Evolutionary conservation across 2,888 invertebrate genomes (phyloP).

Genomic region (Crepidodera aurea): DNA sequence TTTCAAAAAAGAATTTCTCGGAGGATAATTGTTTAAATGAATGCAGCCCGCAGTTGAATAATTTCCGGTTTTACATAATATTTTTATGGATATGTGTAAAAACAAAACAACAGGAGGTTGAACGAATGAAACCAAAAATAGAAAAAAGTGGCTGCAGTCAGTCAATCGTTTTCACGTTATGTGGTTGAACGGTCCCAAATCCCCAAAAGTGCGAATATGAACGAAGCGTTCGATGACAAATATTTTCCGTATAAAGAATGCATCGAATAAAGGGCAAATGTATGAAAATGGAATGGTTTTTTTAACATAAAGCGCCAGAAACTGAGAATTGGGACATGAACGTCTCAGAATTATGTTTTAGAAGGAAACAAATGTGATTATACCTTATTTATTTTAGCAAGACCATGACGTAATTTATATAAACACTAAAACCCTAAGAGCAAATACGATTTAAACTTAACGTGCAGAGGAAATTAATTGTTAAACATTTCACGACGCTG

Average conservation of each 20-base stretch:
- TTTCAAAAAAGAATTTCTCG: too few relatives aligned
- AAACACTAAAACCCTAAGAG: too few relatives aligned
- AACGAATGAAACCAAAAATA: background rate
- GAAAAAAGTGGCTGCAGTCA: background rate
- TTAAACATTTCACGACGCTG: too few relatives aligned
- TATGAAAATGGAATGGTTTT: constrained; percentile 60
- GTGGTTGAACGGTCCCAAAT: constrained; percentile 36
- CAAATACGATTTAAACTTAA: too few relatives aligned
- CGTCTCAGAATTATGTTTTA: background rate
- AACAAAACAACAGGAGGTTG: background rate
- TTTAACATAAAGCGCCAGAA: constrained; percentile 57
- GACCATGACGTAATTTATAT: too few relatives aligned
- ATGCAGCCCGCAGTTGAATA: too few relatives aligned
- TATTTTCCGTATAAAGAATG: constrained; percentile 44
- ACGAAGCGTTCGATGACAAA: constrained; percentile 44
- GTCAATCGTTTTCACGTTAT: constrained; percentile 34
- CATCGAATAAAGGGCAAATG: constrained; percentile 58
- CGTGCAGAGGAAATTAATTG: too few relatives aligned
- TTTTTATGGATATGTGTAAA: too few relatives aligned
- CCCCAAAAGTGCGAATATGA: constrained; percentile 35
- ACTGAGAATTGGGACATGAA: constrained; percentile 46
- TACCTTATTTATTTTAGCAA: too few relatives aligned
- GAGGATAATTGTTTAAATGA: too few relatives aligned
- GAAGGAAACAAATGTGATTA: background rate
- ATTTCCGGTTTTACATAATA: too few relatives aligned